Evolutionary conservation across 2,797 vertebrate species (phyloP).

Genomic region (Pseudochirops corinnae): DNA sequence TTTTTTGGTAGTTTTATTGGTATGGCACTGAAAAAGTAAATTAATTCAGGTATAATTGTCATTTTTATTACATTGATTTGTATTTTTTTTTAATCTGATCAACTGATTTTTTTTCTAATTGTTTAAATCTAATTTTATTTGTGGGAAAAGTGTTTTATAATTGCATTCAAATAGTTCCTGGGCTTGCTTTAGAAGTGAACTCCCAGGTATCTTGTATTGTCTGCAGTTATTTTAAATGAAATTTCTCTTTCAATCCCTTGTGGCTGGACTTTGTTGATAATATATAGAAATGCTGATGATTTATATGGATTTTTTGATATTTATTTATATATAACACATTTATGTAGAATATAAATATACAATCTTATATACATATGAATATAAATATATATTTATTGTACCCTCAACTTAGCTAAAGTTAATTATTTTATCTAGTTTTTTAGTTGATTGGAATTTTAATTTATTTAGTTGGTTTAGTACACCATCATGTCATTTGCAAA

Average conservation of each 20-base stretch:
- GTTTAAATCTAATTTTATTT: not conserved
- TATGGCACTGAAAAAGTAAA: not conserved
- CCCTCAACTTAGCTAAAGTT: too few species aligned
- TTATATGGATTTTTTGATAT: not conserved
- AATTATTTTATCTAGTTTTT: too few species aligned
- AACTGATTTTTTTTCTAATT: not conserved
- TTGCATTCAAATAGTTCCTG: not conserved
- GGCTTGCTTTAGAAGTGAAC: not conserved
- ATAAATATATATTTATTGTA: too few species aligned
- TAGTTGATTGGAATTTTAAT: too few species aligned
- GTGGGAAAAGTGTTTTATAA: not conserved
- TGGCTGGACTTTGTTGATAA: not conserved
- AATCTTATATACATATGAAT: too few species aligned
- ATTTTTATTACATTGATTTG: not conserved
- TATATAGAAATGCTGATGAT: not conserved
- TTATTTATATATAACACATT: too few species aligned
- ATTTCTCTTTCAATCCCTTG: not conserved
- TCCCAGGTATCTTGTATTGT: not conserved
- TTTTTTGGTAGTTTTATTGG: not conserved
- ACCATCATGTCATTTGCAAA: too few species aligned
- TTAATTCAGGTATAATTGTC: not conserved
- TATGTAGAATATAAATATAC: too few species aligned
- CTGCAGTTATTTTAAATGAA: not conserved
- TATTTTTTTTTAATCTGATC: too few species aligned
- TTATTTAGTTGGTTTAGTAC: too few species aligned